A percentile compares a stretch with the other conserved stretches of the same genome.
Conservation (phyloP, 2,797 vertebrate species). For the Buphagus erythrorhynchus region DNA sequence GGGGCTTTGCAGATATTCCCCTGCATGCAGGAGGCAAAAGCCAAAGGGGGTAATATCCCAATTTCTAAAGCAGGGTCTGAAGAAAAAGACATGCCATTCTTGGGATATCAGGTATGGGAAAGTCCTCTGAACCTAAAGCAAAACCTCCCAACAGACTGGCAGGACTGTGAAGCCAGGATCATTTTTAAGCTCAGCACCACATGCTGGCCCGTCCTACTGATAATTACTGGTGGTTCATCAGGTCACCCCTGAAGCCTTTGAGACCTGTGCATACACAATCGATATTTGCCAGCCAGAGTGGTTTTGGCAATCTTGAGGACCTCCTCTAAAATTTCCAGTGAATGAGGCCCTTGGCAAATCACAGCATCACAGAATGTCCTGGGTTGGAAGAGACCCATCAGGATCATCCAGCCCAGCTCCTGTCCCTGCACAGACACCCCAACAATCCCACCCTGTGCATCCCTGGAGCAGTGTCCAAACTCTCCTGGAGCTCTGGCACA, state of each 20-base stretch:
- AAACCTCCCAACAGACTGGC: neutral
- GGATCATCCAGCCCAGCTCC: rapidly evolving
- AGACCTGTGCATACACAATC: neutral
- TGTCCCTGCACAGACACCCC: rapidly evolving
- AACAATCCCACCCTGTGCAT: neutral
- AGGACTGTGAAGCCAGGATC: rapidly evolving
- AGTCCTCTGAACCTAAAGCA: neutral
- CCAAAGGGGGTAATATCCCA: rapidly evolving
- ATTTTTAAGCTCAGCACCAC: neutral
- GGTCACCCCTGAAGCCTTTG: neutral
- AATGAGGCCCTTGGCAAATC: neutral
- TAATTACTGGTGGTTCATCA: neutral
- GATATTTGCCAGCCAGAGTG: rapidly evolving
- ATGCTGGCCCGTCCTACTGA: neutral
- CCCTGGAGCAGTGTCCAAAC: rapidly evolving
- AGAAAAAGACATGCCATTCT: neutral
- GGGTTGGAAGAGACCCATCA: rapidly evolving
- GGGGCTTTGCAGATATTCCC: neutral
- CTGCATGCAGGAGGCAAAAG: neutral
- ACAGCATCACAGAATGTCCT: neutral
- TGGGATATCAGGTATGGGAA: neutral
- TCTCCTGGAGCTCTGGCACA: neutral
- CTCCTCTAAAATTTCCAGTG: neutral
- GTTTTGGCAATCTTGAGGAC: neutral
- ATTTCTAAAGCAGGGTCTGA: neutral